phyloP scores from a whole-genome alignment of 2,113 vertebrate genomes.

The Oryctolagus cuniculus region DNA sequence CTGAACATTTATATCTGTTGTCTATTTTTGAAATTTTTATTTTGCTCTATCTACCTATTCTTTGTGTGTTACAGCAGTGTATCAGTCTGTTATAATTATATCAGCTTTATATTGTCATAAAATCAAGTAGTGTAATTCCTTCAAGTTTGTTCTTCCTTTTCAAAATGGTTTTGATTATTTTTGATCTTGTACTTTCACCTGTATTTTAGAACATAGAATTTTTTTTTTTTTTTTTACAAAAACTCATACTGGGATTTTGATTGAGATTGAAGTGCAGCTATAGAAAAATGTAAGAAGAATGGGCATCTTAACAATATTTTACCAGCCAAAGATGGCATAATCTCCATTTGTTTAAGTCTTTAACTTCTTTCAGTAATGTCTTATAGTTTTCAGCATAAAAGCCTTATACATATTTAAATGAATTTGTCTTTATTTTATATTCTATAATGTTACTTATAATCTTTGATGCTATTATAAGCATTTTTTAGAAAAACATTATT shows the following conservation, averaged over 20 bases:
- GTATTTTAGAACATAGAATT: neutral
- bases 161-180: neutral
- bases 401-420: neutral
- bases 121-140: neutral
- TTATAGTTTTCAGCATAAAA: neutral
- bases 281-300: neutral
- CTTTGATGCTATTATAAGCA: neutral
- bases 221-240: conserved; percentile 21
- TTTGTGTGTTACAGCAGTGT: neutral
- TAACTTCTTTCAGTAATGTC: neutral
- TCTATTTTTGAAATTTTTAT: neutral
- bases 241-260: neutral
- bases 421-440: neutral
- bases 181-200: neutral
- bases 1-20: neutral
- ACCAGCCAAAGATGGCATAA: neutral
- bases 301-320: neutral
- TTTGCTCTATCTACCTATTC: neutral
- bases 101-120: neutral
- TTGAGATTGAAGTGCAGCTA: neutral
- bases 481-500: neutral
- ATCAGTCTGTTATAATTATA: neutral
- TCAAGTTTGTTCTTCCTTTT: neutral
- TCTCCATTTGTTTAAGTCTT: neutral
- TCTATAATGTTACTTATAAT: neutral